Evolutionary conservation across 2,888 invertebrate genomes (phyloP).

Genomic region (Synergus gifuensis): DNA sequence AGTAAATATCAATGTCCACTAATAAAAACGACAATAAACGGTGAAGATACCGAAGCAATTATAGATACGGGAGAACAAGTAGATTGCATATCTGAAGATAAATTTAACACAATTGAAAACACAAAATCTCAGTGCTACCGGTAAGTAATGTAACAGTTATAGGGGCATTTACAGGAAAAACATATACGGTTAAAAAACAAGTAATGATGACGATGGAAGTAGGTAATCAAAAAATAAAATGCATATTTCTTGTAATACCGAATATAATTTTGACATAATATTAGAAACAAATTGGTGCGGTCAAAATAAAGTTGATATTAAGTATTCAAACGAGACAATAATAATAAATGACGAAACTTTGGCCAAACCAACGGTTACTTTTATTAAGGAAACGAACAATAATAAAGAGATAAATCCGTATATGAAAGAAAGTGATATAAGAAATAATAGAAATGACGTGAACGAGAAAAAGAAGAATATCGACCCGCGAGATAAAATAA

Average conservation of each 20-base stretch:
- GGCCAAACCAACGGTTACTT: not conserved
- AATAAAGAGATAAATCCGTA: too few relatives aligned
- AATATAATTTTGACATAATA: not conserved
- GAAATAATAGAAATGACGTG: too few relatives aligned
- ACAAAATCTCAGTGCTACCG: not conserved
- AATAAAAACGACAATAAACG: not conserved
- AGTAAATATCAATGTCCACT: not conserved
- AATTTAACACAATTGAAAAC: not conserved
- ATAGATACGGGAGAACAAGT: not conserved
- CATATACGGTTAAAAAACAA: not conserved
- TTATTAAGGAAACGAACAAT: not conserved
- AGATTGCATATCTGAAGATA: not conserved
- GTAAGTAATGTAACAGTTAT: too few relatives aligned
- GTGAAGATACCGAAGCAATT: not conserved
- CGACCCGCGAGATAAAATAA: too few relatives aligned
- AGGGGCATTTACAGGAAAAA: too few relatives aligned
- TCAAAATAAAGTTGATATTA: not conserved
- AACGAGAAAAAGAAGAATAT: too few relatives aligned
- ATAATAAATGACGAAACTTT: not conserved
- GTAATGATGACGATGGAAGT: not conserved
- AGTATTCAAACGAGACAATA: not conserved
- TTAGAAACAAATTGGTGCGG: not conserved
- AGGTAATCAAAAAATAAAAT: not conserved
- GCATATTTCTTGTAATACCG: not conserved
- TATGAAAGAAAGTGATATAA: too few relatives aligned